phyloP scores from a whole-genome alignment of 2,797 vertebrate genomes.

The Cynopterus sphinx region DNA sequence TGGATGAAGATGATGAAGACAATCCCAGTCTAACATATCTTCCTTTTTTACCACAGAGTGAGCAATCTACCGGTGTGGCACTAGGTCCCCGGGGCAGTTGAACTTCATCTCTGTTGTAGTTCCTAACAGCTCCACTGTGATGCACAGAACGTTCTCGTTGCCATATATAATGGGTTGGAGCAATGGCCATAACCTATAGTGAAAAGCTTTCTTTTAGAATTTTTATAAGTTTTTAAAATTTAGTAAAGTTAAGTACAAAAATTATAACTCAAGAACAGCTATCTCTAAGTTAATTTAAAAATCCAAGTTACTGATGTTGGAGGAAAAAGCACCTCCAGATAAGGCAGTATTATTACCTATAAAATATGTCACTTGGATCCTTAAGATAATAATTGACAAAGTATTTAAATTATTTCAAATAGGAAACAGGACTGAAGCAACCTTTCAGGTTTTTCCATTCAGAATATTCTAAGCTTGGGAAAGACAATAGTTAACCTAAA shows the following conservation, averaged over 20 bases:
- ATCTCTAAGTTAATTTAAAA: slow-evolving; percentile 39
- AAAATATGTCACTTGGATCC: slow-evolving; percentile 19
- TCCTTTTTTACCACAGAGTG: slow-evolving; percentile 84
- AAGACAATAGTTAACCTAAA: slow-evolving; percentile 50
- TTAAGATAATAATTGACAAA: slow-evolving; percentile 25
- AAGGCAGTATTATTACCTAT: slow-evolving; percentile 6
- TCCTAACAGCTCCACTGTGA: slow-evolving; percentile 93
- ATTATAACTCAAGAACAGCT: slow-evolving; percentile 35
- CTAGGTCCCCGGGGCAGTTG: slow-evolving; percentile 89
- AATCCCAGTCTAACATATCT: slow-evolving; percentile 79
- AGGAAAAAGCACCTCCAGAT: neutral
- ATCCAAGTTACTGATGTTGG: neutral
- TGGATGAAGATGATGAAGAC: slow-evolving; percentile 83
- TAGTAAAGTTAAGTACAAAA: slow-evolving; percentile 54
- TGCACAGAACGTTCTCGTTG: slow-evolving; percentile 90
- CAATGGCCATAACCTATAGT: slow-evolving; percentile 95
- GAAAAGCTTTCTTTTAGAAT: slow-evolving; percentile 67
- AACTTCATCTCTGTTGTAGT: slow-evolving; percentile 78
- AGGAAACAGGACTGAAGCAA: slow-evolving; percentile 21
- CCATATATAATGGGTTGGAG: slow-evolving; percentile 93
- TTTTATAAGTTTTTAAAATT: slow-evolving; percentile 39
- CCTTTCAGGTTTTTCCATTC: slow-evolving; percentile 36
- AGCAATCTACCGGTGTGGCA: slow-evolving; percentile 86
- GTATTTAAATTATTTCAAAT: slow-evolving; percentile 53
- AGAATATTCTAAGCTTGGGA: slow-evolving; percentile 31